Evolutionary conservation across 2,888 invertebrate genomes (phyloP), one percentile per base, ranked within the genome.

Genomic region (Trypoxylon attenuatum): DNA sequence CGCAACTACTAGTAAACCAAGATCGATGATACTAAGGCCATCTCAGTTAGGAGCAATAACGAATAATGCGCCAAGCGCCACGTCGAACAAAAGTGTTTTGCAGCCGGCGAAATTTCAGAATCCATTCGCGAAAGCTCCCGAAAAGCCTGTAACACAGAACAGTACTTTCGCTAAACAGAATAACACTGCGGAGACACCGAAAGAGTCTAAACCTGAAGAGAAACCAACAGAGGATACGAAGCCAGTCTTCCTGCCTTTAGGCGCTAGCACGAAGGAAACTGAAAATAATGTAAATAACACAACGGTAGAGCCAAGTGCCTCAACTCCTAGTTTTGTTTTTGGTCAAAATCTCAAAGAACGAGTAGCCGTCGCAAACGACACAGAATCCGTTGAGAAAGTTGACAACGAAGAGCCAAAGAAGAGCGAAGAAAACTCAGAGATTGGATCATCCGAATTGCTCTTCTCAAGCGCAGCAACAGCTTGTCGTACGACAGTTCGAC

Each of bases 281-380:
- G 84, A 84, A 42, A 83, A 59, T 64, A 67, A 47, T 73, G 78
- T 83, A 69, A 82, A 82, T 80, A 82, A 69, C 60, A n/a, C n/a
- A n/a, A 59, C 79, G 2, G 77, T 81, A 10, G 71, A 79, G 10
- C 78, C 83, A 1, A 82, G 83, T 60, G 69, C 80, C 3, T 89
- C 92, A 1, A 88, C 89, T 47, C 90, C 90, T 21, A 91, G 92
- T 27, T 97, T 96, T 89, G 94, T 97, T 10, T 97, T 97, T 87
- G 97, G 97, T 0, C 95, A 96, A 86, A 97, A 97, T 87, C 90
- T 97, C 47, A 94, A 94, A 80, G 96, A 95, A 74, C 90, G 96
- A 76, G 96, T 96, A 6, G 89, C 93, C 23, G 92, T 91, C 29
- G 90, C 91, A 69, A 89, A 88, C 47, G 89, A 89, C 62, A 87